Evolutionary conservation across 2,888 invertebrate genomes (phyloP), one percentile per base, ranked within the genome.

Genomic region (Teinopalpus imperialis): DNA sequence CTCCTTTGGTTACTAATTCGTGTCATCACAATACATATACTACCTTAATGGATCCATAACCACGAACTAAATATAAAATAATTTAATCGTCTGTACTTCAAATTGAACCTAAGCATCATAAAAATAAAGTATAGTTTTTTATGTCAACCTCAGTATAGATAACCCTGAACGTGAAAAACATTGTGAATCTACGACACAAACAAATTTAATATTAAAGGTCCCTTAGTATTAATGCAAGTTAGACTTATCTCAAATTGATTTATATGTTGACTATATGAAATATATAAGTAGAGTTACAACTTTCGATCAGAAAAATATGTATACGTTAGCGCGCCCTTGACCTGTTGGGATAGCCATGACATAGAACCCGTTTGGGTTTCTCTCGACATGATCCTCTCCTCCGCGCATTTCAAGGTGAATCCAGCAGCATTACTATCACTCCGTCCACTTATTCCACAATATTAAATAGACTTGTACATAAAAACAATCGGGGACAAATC

Each of bases 361-460:
- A 73, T 74, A 69, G 75, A 74, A 78, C 79, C 69, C 69, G 77
- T 77, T 80, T 60, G 54, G 57, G 63, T 63, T 55, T 55, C 57
- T 53, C 54, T 49, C 48, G 51, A 57, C 64, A 59, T 52, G 53
- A 53, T 54, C 56, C 64, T 63, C 62, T 45, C 35, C 61, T 55
- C 52, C 30, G 48, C 21, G 49, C 41, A 52, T 43, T 55, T 61
- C 62, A 59, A 66, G 63, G 61, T 56, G 48, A 54, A 47, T 24
- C 55, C 45, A 46, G 32, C 35, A 29, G 46, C 51, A 50, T 43
- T 36, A 53, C 50, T 34, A 34, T 27, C 49, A 41, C 41, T 41
- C 10, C 14, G 8, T 2, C 9, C 6, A 1, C 6, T 31, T 23
- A 31, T 20, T 14, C 14, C 2, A 7, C 20, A 18, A 29, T 8